These are phyloP conservation scores for Macrosoma leucophasiata DNA, from an alignment of 2,888 invertebrate species.

Conservation along the genomic window DNA sequence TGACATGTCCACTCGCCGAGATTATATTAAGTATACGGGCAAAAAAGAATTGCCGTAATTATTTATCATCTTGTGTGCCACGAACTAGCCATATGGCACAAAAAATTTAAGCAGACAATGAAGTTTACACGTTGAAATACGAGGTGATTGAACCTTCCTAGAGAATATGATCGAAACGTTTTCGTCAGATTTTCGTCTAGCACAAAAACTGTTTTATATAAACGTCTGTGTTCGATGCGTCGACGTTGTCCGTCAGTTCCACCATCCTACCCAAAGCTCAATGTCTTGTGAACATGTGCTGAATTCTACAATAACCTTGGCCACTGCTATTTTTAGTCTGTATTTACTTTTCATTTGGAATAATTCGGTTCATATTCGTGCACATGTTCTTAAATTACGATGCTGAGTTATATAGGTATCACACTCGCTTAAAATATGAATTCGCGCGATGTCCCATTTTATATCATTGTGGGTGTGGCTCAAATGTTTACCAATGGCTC, in stretches of 20 bases:
- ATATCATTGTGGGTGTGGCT: too few species aligned
- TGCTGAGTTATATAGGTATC: too few species aligned
- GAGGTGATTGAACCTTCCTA: conserved; percentile 62
- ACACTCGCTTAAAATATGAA: too few species aligned
- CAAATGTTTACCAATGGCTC: too few species aligned
- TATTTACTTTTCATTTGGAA: too few species aligned
- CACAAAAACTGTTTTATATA: conserved; percentile 45
- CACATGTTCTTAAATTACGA: too few species aligned
- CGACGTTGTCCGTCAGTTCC: conserved; percentile 1
- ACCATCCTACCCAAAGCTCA: too few species aligned
- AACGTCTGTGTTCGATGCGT: conserved; percentile 16
- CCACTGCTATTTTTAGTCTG: conserved; percentile 9
- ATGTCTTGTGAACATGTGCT: conserved; percentile 24
- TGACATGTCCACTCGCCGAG: too few species aligned
- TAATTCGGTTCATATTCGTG: too few species aligned
- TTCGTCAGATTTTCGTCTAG: conserved; percentile 49
- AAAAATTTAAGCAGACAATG: conserved; percentile 65
- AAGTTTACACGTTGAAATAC: conserved; percentile 66
- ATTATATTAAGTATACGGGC: too few species aligned
- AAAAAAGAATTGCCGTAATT: conserved; percentile 22
- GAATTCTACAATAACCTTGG: conserved; percentile 27
- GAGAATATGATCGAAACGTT: conserved; percentile 56
- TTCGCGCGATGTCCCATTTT: too few species aligned
- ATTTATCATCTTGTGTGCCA: conserved; percentile 47
- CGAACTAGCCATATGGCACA: conserved; percentile 59